Base-by-base conservation (phyloP, 2,888 invertebrate genomes). In the Tinea trinotella region DNA sequence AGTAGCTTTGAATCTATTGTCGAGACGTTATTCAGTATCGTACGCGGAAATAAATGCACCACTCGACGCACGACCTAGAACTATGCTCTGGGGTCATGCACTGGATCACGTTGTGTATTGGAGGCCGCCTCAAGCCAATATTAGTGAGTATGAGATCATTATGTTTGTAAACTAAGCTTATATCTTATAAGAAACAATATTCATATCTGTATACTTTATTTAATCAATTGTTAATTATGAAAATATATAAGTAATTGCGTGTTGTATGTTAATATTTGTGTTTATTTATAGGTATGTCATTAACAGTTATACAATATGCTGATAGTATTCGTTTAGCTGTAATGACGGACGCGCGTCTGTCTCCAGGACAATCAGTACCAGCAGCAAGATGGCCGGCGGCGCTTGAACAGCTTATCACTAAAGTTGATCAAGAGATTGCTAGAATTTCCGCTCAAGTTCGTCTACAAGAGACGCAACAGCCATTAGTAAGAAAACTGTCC, bases 71-170 rank as follows among this genome's bases (percentile, higher is more conserved):
- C 71, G 59, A 58, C 73, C 60, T 2, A 81, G 89, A 58, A 84
- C 79, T 1, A 89, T 90, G 5, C 61, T 90, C 13, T 91, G 92
- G 88, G 90, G 91, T 0, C 90, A 92, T 58, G 85, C 88, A 6
- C 86, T 92, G 1, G 87, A 87, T 2, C 84, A 87, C 36, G 88
- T 90, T 0, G 76, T 92, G 54, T 92, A 91, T 64, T 93, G 92
- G 92, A 81, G 91, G 59, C 92, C 93, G 9, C 91, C 92, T 0
- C 93, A 92, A 70, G 91, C 92, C 54, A 93, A 93, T 71, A 91
- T 92, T 58, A 90, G 93, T 92, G 71, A 88, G 90, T 50, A 50
- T 46, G n/a, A 40, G 2, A 2, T 30, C 30, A 30, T 30, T 30
- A n/a, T 30, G n/a, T 30, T 10, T 30, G n/a, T 30, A n/a, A n/a